Evolutionary conservation across 2,888 invertebrate species (phyloP).

Genomic region (Tetramorium bicarinatum): DNA sequence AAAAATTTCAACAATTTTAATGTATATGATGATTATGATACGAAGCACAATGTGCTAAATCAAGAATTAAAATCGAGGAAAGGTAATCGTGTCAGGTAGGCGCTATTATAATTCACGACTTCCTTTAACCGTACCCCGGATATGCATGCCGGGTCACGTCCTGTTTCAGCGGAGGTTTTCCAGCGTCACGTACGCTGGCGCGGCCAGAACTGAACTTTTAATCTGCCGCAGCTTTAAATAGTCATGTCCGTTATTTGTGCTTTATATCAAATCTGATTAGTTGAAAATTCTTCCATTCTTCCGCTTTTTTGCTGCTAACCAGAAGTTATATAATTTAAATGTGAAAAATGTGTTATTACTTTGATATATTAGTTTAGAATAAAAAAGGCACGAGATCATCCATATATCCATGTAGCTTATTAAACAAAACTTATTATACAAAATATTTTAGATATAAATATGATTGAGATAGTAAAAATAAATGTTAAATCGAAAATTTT

Average conservation of each 20-base stretch:
- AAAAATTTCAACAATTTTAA: neutral
- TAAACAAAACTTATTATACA: neutral
- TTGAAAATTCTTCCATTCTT: slow-evolving; percentile 20
- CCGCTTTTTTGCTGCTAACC: neutral
- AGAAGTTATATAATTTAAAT: neutral
- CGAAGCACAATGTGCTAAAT: slow-evolving; percentile 12
- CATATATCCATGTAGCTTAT: neutral
- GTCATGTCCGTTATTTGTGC: slow-evolving; percentile 70
- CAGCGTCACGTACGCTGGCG: slow-evolving; percentile 80
- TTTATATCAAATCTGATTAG: slow-evolving; percentile 55
- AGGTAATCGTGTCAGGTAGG: slow-evolving; percentile 79
- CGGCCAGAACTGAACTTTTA: slow-evolving; percentile 68
- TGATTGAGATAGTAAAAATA: neutral
- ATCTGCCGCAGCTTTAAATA: slow-evolving; percentile 68
- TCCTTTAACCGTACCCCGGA: slow-evolving; percentile 82
- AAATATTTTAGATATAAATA: slow-evolving; percentile 1
- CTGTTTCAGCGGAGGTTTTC: slow-evolving; percentile 79
- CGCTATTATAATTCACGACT: slow-evolving; percentile 82
- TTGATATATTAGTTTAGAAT: slow-evolving; percentile 5
- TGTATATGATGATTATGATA: neutral
- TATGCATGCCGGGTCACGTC: slow-evolving; percentile 83
- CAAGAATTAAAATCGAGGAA: slow-evolving; percentile 59
- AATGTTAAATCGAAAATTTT: slow-evolving; percentile 60
- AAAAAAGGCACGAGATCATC: neutral
- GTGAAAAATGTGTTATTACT: neutral